A percentile compares a stretch with the other conserved stretches of the same genome.
phyloP scores from a whole-genome alignment of 1,140 invertebrate species.

The Anastatus disparis region DNA sequence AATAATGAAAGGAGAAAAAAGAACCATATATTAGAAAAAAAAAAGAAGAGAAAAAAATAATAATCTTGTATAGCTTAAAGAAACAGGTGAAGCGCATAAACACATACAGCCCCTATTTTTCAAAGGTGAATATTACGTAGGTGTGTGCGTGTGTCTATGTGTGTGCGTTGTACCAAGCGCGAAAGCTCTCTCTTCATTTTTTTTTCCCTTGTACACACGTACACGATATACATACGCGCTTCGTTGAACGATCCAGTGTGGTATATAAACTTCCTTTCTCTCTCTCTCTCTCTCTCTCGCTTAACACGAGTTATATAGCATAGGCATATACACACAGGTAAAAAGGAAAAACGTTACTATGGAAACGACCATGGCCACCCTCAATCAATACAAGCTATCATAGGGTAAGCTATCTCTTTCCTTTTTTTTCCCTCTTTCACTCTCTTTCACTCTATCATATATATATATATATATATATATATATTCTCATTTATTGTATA shows the following conservation, averaged over 20 bases:
- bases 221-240: background rate
- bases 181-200: background rate
- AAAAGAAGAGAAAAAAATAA: background rate
- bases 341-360: constrained; percentile 58
- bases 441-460: background rate
- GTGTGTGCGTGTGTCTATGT: background rate
- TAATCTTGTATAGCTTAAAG: too few species aligned
- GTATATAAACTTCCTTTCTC: background rate
- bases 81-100: constrained; percentile 20
- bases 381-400: constrained; percentile 58
- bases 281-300: background rate
- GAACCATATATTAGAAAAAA: too few species aligned
- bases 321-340: constrained; percentile 50
- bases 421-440: background rate
- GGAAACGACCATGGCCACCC: constrained; percentile 63
- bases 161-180: background rate
- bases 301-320: background rate
- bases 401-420: constrained; percentile 35
- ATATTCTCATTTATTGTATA: too few species aligned
- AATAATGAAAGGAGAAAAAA: too few species aligned
- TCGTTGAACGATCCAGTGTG: background rate
- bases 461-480: background rate
- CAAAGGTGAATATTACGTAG: background rate
- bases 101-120: too few species aligned
- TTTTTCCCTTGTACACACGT: background rate